Conservation (phyloP, 2,797 vertebrate genomes). For the Gastrophryne carolinensis region DNA sequence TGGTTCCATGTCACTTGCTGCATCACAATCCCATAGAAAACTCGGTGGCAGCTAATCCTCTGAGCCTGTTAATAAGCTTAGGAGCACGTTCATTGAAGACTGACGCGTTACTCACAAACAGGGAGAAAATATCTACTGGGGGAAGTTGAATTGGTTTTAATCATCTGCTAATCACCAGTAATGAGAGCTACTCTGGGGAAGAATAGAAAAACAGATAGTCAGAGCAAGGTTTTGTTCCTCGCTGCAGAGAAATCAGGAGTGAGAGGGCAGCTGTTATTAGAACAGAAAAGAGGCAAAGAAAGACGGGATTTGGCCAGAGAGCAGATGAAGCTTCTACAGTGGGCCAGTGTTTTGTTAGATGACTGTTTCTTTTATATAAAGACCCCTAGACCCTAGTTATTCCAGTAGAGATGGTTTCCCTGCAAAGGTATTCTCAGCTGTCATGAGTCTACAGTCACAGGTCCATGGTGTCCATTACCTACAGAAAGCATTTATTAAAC, state of each 20-base stretch:
- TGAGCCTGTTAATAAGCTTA: constrained; percentile 86
- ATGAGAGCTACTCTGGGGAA: constrained; percentile 86
- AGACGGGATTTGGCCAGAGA: constrained; percentile 78
- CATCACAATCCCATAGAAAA: constrained; percentile 78
- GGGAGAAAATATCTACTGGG: constrained; percentile 82
- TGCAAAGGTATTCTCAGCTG: constrained; percentile 4
- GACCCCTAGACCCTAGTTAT: constrained; percentile 72
- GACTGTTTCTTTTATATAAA: constrained; percentile 74
- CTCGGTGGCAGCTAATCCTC: constrained; percentile 81
- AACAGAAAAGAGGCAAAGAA: constrained; percentile 75
- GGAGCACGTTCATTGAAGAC: constrained; percentile 83
- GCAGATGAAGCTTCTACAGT: constrained; percentile 77
- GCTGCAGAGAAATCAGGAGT: constrained; percentile 78
- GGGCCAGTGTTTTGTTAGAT: constrained; percentile 75
- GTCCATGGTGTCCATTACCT: constrained; percentile 20
- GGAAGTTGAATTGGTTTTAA: constrained; percentile 86
- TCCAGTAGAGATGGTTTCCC: constrained; percentile 45
- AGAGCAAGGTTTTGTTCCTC: constrained; percentile 82
- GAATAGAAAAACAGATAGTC: constrained; percentile 85
- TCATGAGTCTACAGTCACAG: background rate
- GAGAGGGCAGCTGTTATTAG: constrained; percentile 83
- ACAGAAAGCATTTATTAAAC: background rate
- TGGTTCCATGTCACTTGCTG: constrained; percentile 77
- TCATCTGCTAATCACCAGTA: constrained; percentile 88
- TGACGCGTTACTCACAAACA: constrained; percentile 80